These are phyloP conservation scores for Sula dactylatra DNA, from an alignment of 2,113 vertebrate genomes.

Conservation along the genomic window DNA sequence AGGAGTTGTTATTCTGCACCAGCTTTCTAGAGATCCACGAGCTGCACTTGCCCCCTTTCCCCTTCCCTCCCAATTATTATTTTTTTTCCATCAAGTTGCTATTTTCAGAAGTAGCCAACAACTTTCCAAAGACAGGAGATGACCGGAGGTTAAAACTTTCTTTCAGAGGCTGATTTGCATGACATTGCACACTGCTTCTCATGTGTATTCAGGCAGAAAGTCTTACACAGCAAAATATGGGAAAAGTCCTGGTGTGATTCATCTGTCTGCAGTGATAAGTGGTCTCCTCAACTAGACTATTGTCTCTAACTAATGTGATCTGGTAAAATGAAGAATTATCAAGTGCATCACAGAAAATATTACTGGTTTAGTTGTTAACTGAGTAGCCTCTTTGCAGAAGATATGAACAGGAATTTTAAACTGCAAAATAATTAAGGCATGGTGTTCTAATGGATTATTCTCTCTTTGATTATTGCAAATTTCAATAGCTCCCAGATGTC, in stretches of 20 bases:
- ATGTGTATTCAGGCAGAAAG: not conserved
- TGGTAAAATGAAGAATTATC: not conserved
- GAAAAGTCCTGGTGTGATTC: not conserved
- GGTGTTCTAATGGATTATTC: not conserved
- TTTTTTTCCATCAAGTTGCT: not conserved
- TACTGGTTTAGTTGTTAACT: not conserved
- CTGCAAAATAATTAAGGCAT: slow-evolving; percentile 21
- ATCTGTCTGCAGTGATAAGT: slow-evolving; percentile 4
- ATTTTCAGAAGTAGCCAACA: not conserved
- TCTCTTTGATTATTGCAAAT: slow-evolving; percentile 37
- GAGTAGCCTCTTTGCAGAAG: not conserved
- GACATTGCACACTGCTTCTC: not conserved
- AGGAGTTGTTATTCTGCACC: not conserved
- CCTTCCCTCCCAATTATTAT: not conserved
- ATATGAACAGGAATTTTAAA: slow-evolving; percentile 12
- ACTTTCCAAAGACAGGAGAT: not conserved
- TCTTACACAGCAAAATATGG: slow-evolving; percentile 7
- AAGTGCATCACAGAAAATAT: not conserved
- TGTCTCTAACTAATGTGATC: not conserved
- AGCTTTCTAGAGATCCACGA: not conserved
- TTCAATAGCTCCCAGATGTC: slow-evolving; percentile 60
- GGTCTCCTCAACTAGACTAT: not conserved
- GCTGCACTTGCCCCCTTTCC: not conserved
- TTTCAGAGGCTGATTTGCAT: not conserved
- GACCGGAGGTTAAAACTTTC: not conserved